A percentile compares a stretch with the other conserved stretches of the same genome.
These are phyloP conservation scores for Sebastes kiyomatsui DNA, from an alignment of 2,797 vertebrate species.

Conservation along the genomic window DNA sequence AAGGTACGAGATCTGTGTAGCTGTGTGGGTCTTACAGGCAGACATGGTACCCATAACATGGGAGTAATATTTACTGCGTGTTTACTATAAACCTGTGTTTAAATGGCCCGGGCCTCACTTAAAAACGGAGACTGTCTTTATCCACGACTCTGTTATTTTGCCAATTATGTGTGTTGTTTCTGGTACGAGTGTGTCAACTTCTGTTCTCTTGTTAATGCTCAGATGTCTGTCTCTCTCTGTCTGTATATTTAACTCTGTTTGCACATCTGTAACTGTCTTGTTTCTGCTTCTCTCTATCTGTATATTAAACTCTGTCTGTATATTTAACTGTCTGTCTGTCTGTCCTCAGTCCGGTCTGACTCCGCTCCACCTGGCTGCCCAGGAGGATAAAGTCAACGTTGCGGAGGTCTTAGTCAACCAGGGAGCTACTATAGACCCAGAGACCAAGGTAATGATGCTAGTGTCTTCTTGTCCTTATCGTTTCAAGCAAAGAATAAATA, in stretches of 20 bases:
- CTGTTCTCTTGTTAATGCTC: no score
- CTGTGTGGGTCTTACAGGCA: no score
- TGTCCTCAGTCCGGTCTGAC: constrained; percentile 91
- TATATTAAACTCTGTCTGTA: neutral
- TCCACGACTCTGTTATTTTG: neutral
- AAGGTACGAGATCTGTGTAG: constrained; percentile 80
- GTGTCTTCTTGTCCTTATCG: neutral
- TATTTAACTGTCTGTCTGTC: constrained; percentile 2
- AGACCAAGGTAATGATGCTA: constrained; percentile 88
- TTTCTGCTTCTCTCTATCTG: neutral
- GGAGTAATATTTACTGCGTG: neutral
- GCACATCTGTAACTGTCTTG: neutral
- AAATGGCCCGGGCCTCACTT: neutral
- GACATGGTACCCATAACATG: neutral
- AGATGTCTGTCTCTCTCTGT: neutral
- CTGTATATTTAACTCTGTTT: neutral
- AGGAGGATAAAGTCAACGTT: constrained; percentile 96
- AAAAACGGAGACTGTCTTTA: neutral
- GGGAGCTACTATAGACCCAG: constrained; percentile 87
- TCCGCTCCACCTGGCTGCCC: constrained; percentile 94
- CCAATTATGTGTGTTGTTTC: neutral
- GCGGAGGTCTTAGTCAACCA: constrained; percentile 96
- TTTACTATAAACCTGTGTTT: neutral
- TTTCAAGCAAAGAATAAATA: no score
- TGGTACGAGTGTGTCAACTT: neutral